Base-by-base conservation (phyloP, 2,113 vertebrate genomes). In the Rhinopomastus cyanomelas region DNA sequence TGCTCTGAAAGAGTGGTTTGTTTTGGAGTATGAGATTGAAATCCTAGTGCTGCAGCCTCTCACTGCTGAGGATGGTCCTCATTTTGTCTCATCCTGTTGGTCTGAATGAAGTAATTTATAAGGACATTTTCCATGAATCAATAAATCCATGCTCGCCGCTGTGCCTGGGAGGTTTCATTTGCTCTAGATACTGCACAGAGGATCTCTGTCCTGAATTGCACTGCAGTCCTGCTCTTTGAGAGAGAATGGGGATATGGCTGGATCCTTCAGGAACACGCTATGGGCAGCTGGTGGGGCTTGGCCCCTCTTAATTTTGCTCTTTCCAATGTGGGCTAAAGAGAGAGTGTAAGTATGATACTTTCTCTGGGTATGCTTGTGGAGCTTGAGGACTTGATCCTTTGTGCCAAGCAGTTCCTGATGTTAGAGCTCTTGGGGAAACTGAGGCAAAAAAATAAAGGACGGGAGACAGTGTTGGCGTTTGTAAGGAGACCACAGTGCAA, bases 91-190 rank as follows among this genome's bases (percentile, higher is more conserved):
- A 29, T 88, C 61, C 55, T 0, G 2, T 88, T 93, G 67, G 57
- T 67, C 75, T 72, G 76, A 90, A 83, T 87, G 83, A 90, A 90
- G 44, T 95, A 12, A 91, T 96, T 91, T 88, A 36, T 92, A 65
- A 74, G 94, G 95, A 88, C 55, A 0, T 95, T 95, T 96, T 92
- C 92, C 95, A 90, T 85, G 73, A 95, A 92, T 96, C 91, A 55
- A 88, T 96, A 93, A 92, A 85, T 82, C 78, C 26, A 23, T 93
- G 90, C 71, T 78, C 76, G 84, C 76, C 75, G 42, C 90, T 73
- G 51, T 92, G 89, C 92, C 87, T 81, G 52, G 71, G 83, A 92
- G 89, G 81, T 30, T 83, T 92, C 46, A 72, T 88, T 92, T 94
- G 94, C 90, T 95, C 88, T 94, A 83, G 80, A 92, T 92, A 77